Conservation (phyloP, 2,797 vertebrate genomes). For the Eutrigla gurnardus region DNA sequence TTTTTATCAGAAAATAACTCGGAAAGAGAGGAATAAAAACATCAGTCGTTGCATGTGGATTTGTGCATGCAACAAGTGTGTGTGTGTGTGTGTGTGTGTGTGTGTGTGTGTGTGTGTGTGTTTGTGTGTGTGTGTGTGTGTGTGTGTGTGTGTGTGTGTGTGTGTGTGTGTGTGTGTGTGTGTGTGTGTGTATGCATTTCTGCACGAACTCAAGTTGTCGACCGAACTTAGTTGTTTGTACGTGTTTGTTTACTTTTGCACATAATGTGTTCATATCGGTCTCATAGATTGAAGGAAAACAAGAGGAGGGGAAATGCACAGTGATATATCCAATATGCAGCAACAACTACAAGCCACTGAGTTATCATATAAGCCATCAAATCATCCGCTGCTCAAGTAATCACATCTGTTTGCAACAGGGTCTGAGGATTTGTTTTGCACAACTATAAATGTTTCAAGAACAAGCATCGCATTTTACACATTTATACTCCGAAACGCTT, state of each 20-base stretch:
- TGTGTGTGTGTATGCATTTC: constrained; percentile 69
- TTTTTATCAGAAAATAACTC: constrained; percentile 65
- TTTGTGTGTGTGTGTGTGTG: constrained; percentile 25
- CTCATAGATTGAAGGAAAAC: constrained; percentile 62
- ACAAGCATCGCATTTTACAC: constrained; percentile 64
- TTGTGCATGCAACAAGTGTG: constrained; percentile 26
- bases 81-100: constrained; percentile 53
- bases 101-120: constrained; percentile 44
- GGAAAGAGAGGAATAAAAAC: constrained; percentile 52
- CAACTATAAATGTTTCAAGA: constrained; percentile 69
- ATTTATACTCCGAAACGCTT: constrained; percentile 62
- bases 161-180: neutral
- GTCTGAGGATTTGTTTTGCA: constrained; percentile 74
- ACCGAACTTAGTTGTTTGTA: constrained; percentile 60
- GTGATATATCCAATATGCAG: constrained; percentile 73
- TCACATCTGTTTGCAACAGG: constrained; percentile 77
- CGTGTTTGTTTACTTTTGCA: constrained; percentile 67
- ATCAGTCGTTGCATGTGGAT: constrained; percentile 56
- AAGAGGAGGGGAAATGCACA: constrained; percentile 66
- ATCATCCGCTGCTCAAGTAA: constrained; percentile 76
- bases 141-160: constrained; percentile 20
- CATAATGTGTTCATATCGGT: constrained; percentile 64
- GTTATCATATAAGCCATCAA: constrained; percentile 75
- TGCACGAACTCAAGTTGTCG: constrained; percentile 62
- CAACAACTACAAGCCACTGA: constrained; percentile 74